These are phyloP conservation scores for Notothenia rossii DNA, from an alignment of 2,113 vertebrate species.

Conservation along the genomic window DNA sequence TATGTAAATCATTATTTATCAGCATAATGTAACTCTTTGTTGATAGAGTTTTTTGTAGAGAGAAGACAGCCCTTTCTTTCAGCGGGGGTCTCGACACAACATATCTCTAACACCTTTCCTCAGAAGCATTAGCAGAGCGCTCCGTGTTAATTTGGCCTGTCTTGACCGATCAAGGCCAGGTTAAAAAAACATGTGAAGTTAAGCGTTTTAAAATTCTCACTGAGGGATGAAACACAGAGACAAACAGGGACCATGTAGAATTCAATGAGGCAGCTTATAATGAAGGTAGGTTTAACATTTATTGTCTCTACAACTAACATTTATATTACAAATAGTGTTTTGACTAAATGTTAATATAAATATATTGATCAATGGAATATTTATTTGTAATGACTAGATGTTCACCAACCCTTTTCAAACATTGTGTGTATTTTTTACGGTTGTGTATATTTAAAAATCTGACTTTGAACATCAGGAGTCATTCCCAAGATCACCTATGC, in stretches of 20 bases:
- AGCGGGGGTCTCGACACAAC: constrained; percentile 17
- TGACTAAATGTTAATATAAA: not conserved
- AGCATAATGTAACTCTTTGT: constrained; percentile 13
- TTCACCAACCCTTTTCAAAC: not conserved
- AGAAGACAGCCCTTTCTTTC: constrained; percentile 18
- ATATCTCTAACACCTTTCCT: constrained; percentile 57
- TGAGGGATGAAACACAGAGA: constrained; percentile 28
- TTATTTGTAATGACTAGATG: not conserved
- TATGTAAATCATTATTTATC: constrained; percentile 5
- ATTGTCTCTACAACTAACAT: not conserved
- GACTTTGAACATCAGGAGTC: not conserved
- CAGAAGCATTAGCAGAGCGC: constrained; percentile 36
- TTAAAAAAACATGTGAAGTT: constrained; percentile 49
- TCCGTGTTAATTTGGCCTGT: constrained; percentile 65
- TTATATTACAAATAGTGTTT: not conserved
- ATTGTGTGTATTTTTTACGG: not conserved
- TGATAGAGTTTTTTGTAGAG: constrained; percentile 13
- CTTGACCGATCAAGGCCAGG: constrained; percentile 35
- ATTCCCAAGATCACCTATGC: not conserved
- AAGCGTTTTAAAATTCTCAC: constrained; percentile 44
- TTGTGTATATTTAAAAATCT: not conserved
- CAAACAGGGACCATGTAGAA: not conserved
- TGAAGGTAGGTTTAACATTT: not conserved
- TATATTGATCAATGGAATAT: not conserved
- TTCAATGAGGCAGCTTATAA: not conserved